Conservation (phyloP, 1,140 invertebrate species). For the Drosophila subobscura region DNA sequence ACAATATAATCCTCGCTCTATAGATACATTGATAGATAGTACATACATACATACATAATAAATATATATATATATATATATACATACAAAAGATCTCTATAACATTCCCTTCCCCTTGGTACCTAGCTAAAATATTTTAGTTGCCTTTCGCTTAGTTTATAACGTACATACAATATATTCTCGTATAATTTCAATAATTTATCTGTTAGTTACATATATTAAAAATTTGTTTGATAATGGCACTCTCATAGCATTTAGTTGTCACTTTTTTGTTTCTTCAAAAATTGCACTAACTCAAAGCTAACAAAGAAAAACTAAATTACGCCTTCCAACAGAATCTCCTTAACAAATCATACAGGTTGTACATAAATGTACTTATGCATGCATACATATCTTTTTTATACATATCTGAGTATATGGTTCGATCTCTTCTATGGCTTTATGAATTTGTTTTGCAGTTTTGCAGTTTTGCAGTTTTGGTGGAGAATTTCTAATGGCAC, state of each 20-base stretch:
- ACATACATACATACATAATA: slow-evolving; percentile 9
- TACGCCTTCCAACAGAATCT: slow-evolving; percentile 39
- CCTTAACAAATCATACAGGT: slow-evolving; percentile 44
- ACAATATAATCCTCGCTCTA: slow-evolving; percentile 45
- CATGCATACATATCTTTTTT: slow-evolving; percentile 36
- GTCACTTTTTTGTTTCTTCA: slow-evolving; percentile 19
- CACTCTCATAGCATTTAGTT: slow-evolving; percentile 77
- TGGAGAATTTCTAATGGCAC: slow-evolving; percentile 59
- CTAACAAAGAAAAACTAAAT: slow-evolving; percentile 42
- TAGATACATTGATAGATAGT: no score
- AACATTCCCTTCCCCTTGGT: background rate
- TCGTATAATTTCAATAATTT: slow-evolving; percentile 79
- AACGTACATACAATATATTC: slow-evolving; percentile 52
- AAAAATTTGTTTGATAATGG: slow-evolving; percentile 76
- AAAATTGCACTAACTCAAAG: slow-evolving; percentile 52
- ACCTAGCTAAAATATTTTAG: slow-evolving; percentile 50
- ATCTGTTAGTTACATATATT: slow-evolving; percentile 67
- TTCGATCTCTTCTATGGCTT: slow-evolving; percentile 49
- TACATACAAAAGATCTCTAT: no score
- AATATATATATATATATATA: no score
- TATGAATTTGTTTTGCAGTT: slow-evolving; percentile 19
- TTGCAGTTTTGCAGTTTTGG: slow-evolving; percentile 34
- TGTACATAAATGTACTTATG: slow-evolving; percentile 33
- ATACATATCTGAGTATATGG: slow-evolving; percentile 48
- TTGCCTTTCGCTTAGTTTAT: slow-evolving; percentile 54